phyloP scores from a whole-genome alignment of 2,888 invertebrate species.

The Uropetala carovei region DNA sequence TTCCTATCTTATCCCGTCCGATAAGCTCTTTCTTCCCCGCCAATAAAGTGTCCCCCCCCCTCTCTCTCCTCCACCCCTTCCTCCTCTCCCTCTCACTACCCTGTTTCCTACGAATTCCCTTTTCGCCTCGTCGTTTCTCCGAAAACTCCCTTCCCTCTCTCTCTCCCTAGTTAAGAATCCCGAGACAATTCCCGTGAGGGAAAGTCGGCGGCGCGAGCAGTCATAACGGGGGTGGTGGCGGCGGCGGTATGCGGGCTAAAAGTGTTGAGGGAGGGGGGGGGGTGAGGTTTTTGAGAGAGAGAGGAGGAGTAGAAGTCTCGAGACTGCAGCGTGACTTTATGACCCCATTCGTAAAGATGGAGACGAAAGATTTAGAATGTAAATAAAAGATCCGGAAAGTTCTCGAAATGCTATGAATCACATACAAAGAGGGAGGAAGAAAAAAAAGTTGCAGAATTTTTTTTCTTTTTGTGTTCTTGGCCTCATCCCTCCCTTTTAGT shows the following conservation, averaged over 20 bases:
- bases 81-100: neutral
- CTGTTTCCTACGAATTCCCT: neutral
- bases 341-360: conserved; percentile 4
- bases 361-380: neutral
- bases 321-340: neutral
- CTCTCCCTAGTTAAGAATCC: neutral
- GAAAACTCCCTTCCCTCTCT: neutral
- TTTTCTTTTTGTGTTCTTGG: neutral
- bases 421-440: neutral
- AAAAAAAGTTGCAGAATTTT: neutral
- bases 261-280: neutral
- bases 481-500: neutral
- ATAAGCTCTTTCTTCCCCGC: neutral
- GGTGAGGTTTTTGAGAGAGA: neutral
- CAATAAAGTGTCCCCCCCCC: neutral
- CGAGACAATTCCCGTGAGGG: neutral
- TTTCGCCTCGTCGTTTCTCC: neutral
- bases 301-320: neutral
- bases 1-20: neutral
- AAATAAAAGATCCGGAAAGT: conserved; percentile 42
- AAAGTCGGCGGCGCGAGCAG: too few species aligned
- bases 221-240: too few species aligned
- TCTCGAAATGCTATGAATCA: conserved; percentile 44
- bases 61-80: neutral
- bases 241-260: too few species aligned